Evolutionary conservation across 2,113 vertebrate species (phyloP).

Genomic region (Scatophagus argus): DNA sequence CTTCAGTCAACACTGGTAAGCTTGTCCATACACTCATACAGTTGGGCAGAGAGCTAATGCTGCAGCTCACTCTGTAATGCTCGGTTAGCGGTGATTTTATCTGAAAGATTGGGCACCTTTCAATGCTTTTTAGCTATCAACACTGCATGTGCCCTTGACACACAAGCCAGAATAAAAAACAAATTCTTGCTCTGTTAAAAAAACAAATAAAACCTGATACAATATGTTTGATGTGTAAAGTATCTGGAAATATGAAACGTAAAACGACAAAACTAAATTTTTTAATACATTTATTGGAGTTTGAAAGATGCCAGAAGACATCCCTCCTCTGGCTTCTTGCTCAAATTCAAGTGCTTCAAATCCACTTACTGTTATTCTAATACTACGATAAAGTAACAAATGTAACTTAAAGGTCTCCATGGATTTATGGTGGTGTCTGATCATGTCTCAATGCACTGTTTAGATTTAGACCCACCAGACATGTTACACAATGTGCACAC

Average conservation of each 20-base stretch:
- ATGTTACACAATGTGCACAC: background rate
- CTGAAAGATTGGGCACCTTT: slow-evolving; percentile 14
- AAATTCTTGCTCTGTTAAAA: background rate
- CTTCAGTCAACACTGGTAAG: slow-evolving; percentile 28
- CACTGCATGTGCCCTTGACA: background rate
- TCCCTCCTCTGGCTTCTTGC: background rate
- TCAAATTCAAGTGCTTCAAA: background rate
- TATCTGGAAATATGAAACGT: background rate
- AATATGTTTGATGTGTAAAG: background rate
- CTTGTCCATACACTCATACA: background rate
- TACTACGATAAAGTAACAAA: background rate
- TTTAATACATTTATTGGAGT: background rate
- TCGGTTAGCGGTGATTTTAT: slow-evolving; percentile 32
- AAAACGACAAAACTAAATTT: background rate
- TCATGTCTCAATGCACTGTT: slow-evolving; percentile 2
- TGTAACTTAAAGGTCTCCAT: background rate
- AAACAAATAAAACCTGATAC: background rate
- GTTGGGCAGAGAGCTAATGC: slow-evolving; percentile 20
- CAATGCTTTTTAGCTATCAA: background rate
- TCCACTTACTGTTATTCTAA: background rate
- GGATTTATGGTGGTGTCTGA: background rate
- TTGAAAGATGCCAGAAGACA: background rate
- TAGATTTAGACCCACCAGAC: background rate
- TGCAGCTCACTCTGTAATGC: background rate
- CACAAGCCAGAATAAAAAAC: slow-evolving; percentile 10